Conservation (phyloP, 2,888 invertebrate species). For the Pristionchus mayeri region DNA sequence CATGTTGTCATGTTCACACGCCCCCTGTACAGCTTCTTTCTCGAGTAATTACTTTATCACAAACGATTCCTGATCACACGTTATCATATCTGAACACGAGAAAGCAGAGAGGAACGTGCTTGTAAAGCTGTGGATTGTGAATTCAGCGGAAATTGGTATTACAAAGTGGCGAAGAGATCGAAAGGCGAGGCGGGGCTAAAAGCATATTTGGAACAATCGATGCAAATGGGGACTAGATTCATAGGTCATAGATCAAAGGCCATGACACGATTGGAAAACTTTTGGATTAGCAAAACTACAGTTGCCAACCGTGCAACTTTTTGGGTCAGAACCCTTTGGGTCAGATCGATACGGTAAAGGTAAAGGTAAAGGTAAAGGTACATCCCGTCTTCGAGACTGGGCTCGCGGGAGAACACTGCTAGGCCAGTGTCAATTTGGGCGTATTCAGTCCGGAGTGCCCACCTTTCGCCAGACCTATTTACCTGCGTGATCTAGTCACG, state of each 20-base stretch:
- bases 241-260: background rate
- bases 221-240: slow-evolving; percentile 3
- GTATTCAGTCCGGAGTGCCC: too few species aligned
- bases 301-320: background rate
- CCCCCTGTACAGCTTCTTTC: background rate
- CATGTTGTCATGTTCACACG: background rate
- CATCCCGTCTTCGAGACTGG: too few species aligned
- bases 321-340: background rate
- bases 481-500: too few species aligned
- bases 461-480: too few species aligned
- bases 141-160: background rate
- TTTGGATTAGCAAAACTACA: background rate
- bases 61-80: background rate
- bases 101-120: background rate
- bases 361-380: too few species aligned
- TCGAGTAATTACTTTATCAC: background rate
- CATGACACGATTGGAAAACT: too few species aligned
- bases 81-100: background rate
- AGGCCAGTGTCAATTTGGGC: too few species aligned
- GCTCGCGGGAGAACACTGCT: too few species aligned
- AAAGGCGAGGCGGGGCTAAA: slow-evolving; percentile 11
- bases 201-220: slow-evolving; percentile 2
- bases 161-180: background rate
- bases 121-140: background rate
- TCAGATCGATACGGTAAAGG: background rate